Percentiles rank a stretch among this genome's conserved stretches.
Conservation (phyloP, 1,140 invertebrate species). For the Orussus abietinus region DNA sequence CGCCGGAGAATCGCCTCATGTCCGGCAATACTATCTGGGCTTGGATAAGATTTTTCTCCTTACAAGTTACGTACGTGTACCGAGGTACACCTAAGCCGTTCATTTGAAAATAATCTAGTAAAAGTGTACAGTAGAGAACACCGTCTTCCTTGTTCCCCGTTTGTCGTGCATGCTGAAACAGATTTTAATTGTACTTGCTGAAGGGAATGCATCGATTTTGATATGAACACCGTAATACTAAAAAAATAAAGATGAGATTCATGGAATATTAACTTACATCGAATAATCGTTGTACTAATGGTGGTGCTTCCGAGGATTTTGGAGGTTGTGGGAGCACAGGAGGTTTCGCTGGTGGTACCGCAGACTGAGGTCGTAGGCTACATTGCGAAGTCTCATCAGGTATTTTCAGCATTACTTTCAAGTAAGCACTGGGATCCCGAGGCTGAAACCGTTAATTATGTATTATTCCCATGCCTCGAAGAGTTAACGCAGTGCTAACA, state of each 20-base stretch:
- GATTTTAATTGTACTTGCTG: no score
- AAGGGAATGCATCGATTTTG: no score
- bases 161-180: conserved; percentile 39
- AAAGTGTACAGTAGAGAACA: conserved; percentile 33
- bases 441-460: conserved; percentile 25
- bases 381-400: conserved; percentile 32
- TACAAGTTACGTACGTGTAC: conserved; percentile 42
- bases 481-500: no score
- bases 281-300: conserved; percentile 46
- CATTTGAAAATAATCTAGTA: conserved; percentile 46
- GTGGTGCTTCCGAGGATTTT: conserved; percentile 33
- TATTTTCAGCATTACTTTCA: conserved; percentile 48
- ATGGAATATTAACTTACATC: conserved; percentile 33
- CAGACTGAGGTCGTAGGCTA: conserved; percentile 11
- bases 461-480: conserved; percentile 7
- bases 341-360: conserved; percentile 18
- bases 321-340: conserved; percentile 21
- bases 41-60: conserved; percentile 31
- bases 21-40: conserved; percentile 46
- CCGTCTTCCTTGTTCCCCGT: conserved; percentile 24
- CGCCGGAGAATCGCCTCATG: conserved; percentile 36
- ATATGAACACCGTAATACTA: not conserved
- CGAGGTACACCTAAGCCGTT: conserved; percentile 42
- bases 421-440: conserved; percentile 47
- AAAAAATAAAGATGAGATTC: not conserved